phyloP scores from a whole-genome alignment of 2,888 invertebrate species.

The Machimus atricapillus region DNA sequence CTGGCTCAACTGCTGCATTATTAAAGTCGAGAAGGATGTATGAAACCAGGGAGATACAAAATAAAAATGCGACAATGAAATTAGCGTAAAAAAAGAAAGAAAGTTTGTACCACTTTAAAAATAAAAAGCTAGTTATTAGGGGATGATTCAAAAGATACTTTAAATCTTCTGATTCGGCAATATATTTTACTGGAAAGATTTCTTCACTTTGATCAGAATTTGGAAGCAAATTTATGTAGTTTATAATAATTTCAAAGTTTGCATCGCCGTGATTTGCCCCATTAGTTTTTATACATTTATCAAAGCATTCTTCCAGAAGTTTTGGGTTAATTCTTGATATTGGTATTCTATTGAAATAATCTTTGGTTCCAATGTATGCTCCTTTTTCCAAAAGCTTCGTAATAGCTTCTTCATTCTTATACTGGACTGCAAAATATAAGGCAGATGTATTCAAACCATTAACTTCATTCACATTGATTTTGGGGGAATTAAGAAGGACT shows the following conservation, averaged over 20 bases:
- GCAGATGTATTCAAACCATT: constrained; percentile 66
- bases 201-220: constrained; percentile 69
- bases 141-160: constrained; percentile 78
- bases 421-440: constrained; percentile 77
- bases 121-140: constrained; percentile 78
- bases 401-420: constrained; percentile 70
- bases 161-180: constrained; percentile 73
- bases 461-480: constrained; percentile 69
- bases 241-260: constrained; percentile 75
- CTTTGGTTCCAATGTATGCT: constrained; percentile 75
- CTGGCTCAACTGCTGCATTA: background rate
- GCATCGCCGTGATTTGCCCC: constrained; percentile 71
- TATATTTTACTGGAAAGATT: constrained; percentile 76
- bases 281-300: constrained; percentile 75
- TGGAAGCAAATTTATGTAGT: constrained; percentile 75
- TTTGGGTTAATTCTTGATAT: constrained; percentile 75
- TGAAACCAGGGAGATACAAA: constrained; percentile 72
- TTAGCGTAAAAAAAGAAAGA: constrained; percentile 77
- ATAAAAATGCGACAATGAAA: constrained; percentile 73
- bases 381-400: constrained; percentile 71
- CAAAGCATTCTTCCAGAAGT: constrained; percentile 75
- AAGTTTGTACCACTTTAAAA: constrained; percentile 82
- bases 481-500: constrained; percentile 66
- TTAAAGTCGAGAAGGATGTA: constrained; percentile 66
- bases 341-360: constrained; percentile 74